Conservation (phyloP, 2,113 vertebrate genomes). For the Corynorhinus townsendii region DNA sequence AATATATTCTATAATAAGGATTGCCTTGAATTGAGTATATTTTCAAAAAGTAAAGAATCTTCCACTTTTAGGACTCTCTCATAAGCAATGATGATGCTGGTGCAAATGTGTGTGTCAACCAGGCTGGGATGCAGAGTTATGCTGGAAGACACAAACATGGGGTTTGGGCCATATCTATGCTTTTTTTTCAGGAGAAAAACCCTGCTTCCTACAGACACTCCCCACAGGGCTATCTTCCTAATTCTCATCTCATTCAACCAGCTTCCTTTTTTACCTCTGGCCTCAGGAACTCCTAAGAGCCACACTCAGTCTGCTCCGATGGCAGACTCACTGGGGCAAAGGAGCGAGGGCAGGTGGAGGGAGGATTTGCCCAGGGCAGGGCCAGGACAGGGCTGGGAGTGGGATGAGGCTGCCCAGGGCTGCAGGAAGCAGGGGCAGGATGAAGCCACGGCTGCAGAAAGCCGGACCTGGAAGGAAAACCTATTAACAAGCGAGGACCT, state of each 20-base stretch:
- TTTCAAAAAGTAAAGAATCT: not conserved
- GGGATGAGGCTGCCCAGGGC: not conserved
- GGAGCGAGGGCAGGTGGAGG: not conserved
- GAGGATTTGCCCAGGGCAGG: not conserved
- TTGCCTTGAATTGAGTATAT: not conserved
- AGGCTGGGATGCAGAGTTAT: not conserved
- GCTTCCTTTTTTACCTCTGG: not conserved
- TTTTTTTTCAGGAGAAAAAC: not conserved
- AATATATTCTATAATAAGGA: not conserved
- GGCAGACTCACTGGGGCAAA: not conserved
- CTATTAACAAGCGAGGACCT: slow-evolving; percentile 74
- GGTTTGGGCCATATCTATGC: not conserved
- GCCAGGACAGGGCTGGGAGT: not conserved
- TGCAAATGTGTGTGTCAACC: fast-evolving
- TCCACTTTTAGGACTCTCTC: not conserved
- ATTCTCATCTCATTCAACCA: not conserved
- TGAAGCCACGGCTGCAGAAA: not conserved
- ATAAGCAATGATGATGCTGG: not conserved
- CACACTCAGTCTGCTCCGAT: too few relatives aligned
- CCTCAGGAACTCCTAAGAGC: not conserved
- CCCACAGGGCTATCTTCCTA: not conserved
- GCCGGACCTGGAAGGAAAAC: slow-evolving; percentile 46
- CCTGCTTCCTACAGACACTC: not conserved
- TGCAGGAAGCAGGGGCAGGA: not conserved
- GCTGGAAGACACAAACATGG: not conserved